Evolutionary conservation across 35 echinoderm and acorn worm species (phyloP), one percentile per base, ranked within the genome.

Genomic region (Holothuria glaberrima): DNA sequence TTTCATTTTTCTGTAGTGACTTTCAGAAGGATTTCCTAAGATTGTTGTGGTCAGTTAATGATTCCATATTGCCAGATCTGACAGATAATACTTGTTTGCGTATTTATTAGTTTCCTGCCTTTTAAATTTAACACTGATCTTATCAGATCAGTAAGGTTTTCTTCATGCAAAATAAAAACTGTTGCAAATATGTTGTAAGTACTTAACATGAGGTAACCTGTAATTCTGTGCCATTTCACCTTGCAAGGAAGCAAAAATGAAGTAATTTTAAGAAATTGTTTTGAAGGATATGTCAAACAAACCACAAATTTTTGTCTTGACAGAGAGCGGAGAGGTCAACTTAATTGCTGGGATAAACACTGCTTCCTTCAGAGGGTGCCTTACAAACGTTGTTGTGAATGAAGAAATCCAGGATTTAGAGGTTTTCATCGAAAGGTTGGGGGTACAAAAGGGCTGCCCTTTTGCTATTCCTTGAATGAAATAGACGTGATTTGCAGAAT

Each of bases 331-430:
- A 45, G 21, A 59, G 19, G 31, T 48, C 0, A 27, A 71, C 18
- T 41, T 91, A 26, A 56, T 69, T 0, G 83, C 31, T 21, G 89
- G 89, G 28, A 91, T 91, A 21, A 57, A 25, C 28, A 91, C 78
- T 20, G 52, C 41, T 32, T 83, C 89, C 20, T 91, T 91, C 46
- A 45, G 57, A 46, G 89, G 89, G 26, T 91, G 89, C 26, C 82
- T 91, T 30, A 7, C 77, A 32, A 4, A 26, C 12, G 18, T 91
- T 22, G 22, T 82, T 22, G 21, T 91, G 27, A 91, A 91, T 58
- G 21, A 83, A 26, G 75, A 38, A 66, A 13, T 9, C 12, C 62
- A 68, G 25, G 60, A 91, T 71, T 62, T 82, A 13, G 21, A 36
- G 4, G 22, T 25, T 56, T 22, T 27, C 41, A n/a, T 83, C 12